These are phyloP conservation scores for Danio tinwini DNA, from an alignment of 2,797 vertebrate genomes.

Conservation along the genomic window DNA sequence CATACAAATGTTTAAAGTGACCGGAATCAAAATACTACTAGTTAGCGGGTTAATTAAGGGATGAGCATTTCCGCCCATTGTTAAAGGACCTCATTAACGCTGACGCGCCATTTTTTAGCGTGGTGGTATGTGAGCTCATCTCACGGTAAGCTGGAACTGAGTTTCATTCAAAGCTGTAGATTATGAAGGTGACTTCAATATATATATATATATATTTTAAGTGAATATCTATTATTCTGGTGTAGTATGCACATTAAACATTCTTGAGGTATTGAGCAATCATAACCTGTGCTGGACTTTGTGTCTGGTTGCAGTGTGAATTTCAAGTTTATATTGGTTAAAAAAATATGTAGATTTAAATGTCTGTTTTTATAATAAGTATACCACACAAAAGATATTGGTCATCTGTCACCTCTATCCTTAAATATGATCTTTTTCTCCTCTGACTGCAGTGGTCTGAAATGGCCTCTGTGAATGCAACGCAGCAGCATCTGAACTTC, in stretches of 20 bases:
- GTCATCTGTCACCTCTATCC: no score
- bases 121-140: slow-evolving; percentile 29
- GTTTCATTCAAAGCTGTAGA: not conserved
- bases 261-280: not conserved
- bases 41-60: slow-evolving; percentile 32
- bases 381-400: no score
- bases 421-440: no score
- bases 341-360: no score
- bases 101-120: slow-evolving; percentile 59
- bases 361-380: no score
- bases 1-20: not conserved
- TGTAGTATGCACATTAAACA: not conserved
- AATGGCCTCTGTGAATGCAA: slow-evolving; percentile 70
- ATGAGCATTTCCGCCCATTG: not conserved
- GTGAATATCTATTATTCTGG: not conserved
- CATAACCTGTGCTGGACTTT: not conserved
- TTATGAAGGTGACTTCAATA: no score
- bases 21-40: not conserved
- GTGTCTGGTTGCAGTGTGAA: no score
- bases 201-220: not conserved
- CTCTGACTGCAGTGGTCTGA: slow-evolving; percentile 15
- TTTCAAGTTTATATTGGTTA: no score
- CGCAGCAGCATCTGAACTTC: slow-evolving; percentile 84
- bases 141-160: slow-evolving; percentile 16
- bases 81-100: slow-evolving; percentile 31